phyloP scores from a whole-genome alignment of 2,888 invertebrate species.

The Leistus spinibarbis region DNA sequence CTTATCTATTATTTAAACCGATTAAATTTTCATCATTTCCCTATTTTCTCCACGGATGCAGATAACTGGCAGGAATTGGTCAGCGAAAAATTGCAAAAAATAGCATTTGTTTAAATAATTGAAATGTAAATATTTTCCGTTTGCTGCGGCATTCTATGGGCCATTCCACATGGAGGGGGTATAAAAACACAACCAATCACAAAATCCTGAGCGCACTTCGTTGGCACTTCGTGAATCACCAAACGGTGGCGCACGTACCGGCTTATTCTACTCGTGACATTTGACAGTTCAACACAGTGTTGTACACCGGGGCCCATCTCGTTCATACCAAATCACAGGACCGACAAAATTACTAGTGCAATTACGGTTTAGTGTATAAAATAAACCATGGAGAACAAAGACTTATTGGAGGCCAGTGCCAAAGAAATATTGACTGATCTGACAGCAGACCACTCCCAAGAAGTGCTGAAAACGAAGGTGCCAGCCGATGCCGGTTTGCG shows the following conservation, averaged over 20 bases:
- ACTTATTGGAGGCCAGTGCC: constrained; percentile 4
- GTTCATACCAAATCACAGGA: background rate
- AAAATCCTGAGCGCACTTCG: constrained; percentile 11
- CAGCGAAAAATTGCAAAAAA: too few species aligned
- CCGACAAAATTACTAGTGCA: constrained; percentile 10
- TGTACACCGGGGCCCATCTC: background rate
- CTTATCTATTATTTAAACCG: too few species aligned
- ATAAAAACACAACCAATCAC: constrained; percentile 18
- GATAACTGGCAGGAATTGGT: too few species aligned
- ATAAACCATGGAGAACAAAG: constrained; percentile 32
- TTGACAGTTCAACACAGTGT: constrained; percentile 37
- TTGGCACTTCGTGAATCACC: constrained; percentile 35
- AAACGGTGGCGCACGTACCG: constrained; percentile 31
- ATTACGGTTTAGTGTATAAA: background rate
- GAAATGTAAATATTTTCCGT: background rate
- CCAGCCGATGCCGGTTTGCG: constrained; percentile 9
- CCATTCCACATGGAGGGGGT: constrained; percentile 20
- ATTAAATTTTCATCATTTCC: too few species aligned
- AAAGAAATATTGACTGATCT: constrained; percentile 7
- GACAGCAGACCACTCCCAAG: constrained; percentile 25
- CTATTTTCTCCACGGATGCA: too few species aligned
- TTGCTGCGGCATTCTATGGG: constrained; percentile 8
- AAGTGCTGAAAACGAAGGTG: constrained; percentile 6
- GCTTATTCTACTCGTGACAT: constrained; percentile 38
- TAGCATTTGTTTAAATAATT: background rate